Base-by-base conservation (phyloP, 2,888 invertebrate species). In the Microctonus aethiopoides region DNA sequence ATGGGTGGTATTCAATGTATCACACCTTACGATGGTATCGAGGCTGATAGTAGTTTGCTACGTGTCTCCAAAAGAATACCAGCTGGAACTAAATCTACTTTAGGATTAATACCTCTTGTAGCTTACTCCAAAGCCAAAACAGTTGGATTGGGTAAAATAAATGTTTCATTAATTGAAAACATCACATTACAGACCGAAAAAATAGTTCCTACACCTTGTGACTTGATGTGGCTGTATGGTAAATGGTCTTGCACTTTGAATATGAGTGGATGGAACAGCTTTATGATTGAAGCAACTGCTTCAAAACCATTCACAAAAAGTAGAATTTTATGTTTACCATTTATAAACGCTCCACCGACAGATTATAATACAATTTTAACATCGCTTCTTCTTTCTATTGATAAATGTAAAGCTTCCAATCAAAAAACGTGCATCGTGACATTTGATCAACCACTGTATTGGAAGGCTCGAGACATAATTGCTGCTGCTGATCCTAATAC, bases 231-330 rank as follows among this genome's bases (percentile, higher is more conserved):
- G 67, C 59, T 71, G 20, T 67, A 63, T 52, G 70, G 63, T 9
- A 71, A 71, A 56, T 67, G 67, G 63, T 57, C 62, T 64, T 73
- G 79, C 74, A 16, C 73, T 73, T 67, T 71, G 73, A 66, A 75
- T 67, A 79, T 82, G 68, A 79, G 81, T 68, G 81, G 83, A 16
- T 84, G 81, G 82, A 82, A 82, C 74, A 83, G 82, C 20, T 84
- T 78, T 78, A 73, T 83, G 80, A 69, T 81, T 75, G 76, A 76
- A 46, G 72, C 80, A 24, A 81, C 80, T 74, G 72, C 73, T 59
- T 73, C 72, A 66, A 72, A 65, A 62, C 67, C 70, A 59, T 78
- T 72, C 73, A 67, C 59, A 60, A 61, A 69, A 65, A 76, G 77
- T 59, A 74, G 62, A 63, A 68, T 74, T 13, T 9, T 71, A 29